These are phyloP conservation scores for Diphyllodes magnificus DNA, from an alignment of 2,113 vertebrate genomes.

Conservation along the genomic window DNA sequence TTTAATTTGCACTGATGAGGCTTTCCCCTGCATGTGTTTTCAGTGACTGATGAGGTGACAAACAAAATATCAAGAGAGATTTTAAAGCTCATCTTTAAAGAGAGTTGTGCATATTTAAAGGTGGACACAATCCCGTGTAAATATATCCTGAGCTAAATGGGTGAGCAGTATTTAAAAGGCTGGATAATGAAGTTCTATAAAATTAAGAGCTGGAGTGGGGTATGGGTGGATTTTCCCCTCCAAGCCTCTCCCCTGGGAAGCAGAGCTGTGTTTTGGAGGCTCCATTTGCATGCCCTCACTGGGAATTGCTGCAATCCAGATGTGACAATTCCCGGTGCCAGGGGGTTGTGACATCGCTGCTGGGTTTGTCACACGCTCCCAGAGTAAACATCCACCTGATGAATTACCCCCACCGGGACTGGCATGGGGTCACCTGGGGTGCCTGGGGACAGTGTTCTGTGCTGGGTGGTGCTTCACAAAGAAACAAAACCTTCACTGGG, in stretches of 20 bases:
- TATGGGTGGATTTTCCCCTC: accelerated
- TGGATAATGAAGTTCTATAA: not conserved
- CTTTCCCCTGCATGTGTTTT: not conserved
- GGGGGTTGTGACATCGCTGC: not conserved
- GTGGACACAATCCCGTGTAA: accelerated
- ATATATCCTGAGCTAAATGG: accelerated
- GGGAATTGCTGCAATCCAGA: not conserved
- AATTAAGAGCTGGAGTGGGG: not conserved
- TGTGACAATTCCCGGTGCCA: not conserved
- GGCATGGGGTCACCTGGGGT: not conserved
- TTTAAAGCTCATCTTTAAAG: not conserved
- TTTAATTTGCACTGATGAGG: not conserved
- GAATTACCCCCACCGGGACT: accelerated
- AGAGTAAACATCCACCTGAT: not conserved
- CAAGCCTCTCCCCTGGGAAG: not conserved
- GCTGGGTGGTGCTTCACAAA: not conserved
- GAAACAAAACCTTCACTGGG: not conserved
- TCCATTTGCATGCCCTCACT: not conserved
- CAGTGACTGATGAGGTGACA: not conserved
- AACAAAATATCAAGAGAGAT: not conserved
- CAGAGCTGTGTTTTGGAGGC: not conserved
- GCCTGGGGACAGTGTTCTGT: not conserved
- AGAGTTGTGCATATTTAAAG: accelerated
- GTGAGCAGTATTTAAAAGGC: not conserved
- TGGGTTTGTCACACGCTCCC: not conserved